These are phyloP conservation scores for Rhinolophus sinicus DNA, from an alignment of 2,113 vertebrate genomes.

Conservation along the genomic window DNA sequence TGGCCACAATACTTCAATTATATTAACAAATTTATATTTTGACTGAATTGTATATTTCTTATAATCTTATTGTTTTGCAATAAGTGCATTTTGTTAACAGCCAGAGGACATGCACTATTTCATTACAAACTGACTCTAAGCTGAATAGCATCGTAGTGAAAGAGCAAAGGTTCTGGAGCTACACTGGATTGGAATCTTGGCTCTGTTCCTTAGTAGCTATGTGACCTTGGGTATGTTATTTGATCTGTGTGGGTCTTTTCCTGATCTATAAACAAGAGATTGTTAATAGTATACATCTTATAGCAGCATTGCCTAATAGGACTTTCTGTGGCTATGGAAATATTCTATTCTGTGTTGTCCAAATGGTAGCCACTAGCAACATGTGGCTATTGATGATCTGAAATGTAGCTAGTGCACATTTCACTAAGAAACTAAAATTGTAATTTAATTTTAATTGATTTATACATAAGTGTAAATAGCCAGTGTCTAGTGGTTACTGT, in stretches of 20 bases:
- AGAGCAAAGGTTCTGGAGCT: neutral
- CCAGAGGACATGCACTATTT: neutral
- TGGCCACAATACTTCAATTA: neutral
- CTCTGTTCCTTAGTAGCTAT: neutral
- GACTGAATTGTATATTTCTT: neutral
- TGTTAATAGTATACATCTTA: neutral
- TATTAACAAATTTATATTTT: constrained; percentile 23
- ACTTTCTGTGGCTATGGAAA: constrained; percentile 9
- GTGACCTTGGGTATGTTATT: neutral
- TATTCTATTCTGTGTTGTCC: neutral
- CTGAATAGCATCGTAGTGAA: neutral
- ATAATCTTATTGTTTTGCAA: neutral
- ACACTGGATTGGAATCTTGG: neutral
- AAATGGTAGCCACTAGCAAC: neutral
- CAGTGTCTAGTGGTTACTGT: neutral
- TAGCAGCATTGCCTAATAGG: neutral
- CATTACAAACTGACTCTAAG: constrained; percentile 2
- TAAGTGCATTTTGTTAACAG: neutral
- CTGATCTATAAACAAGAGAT: neutral
- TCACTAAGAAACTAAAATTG: neutral
- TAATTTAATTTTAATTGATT: neutral
- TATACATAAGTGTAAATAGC: neutral
- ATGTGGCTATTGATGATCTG: neutral
- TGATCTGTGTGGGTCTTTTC: neutral
- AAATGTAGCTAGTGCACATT: neutral